Evolutionary conservation across 2,888 invertebrate species (phyloP).

Genomic region (Hyppa rectilinea): DNA sequence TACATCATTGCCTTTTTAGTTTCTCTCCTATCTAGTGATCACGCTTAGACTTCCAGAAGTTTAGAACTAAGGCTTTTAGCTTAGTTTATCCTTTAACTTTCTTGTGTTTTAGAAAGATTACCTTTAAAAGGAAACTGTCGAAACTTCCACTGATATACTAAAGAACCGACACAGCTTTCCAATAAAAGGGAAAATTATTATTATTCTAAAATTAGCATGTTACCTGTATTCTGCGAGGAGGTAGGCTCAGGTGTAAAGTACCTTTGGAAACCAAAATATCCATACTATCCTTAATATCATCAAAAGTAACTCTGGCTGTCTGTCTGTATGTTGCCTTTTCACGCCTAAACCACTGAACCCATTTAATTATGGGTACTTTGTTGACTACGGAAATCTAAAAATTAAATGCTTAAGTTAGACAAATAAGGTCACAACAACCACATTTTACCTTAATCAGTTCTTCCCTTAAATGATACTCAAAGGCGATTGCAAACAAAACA

Average conservation of each 20-base stretch:
- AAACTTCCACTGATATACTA: conserved; percentile 11
- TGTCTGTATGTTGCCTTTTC: no score
- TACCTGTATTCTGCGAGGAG: neutral
- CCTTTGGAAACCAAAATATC: no score
- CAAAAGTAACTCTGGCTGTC: no score
- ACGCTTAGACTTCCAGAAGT: conserved; percentile 5
- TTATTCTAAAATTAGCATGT: neutral
- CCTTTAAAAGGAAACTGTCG: conserved; percentile 1
- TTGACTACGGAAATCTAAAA: no score
- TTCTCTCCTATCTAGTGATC: neutral
- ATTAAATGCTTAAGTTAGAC: no score
- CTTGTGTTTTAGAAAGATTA: neutral
- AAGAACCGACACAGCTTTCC: neutral
- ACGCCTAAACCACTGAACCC: no score
- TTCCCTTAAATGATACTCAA: neutral
- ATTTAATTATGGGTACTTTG: no score
- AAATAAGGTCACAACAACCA: no score
- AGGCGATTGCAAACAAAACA: conserved; percentile 23
- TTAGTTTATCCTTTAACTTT: neutral
- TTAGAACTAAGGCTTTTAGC: neutral
- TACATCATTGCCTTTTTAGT: neutral
- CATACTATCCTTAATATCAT: no score
- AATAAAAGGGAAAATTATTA: neutral
- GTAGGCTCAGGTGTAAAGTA: no score
- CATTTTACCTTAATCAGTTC: neutral